phyloP scores from a whole-genome alignment of 2,888 invertebrate genomes.

The Drosophila atripex region DNA sequence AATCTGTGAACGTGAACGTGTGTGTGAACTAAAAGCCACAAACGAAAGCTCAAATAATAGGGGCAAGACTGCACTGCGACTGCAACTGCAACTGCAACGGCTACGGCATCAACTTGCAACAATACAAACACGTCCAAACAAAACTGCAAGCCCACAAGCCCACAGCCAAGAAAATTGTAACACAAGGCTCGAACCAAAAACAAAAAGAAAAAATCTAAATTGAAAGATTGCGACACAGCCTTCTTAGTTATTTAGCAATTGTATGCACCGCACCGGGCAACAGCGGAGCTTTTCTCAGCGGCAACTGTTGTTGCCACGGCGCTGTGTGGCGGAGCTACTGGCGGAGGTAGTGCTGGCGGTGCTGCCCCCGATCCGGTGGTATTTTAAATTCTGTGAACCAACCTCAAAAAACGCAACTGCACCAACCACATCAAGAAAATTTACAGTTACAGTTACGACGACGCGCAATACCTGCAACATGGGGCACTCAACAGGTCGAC shows the following conservation, averaged over 20 bases:
- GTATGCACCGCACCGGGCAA: constrained; percentile 29
- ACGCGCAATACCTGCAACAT: constrained; percentile 69
- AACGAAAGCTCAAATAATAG: constrained; percentile 52
- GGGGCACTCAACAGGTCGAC: constrained; percentile 74
- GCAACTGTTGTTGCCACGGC: constrained; percentile 16
- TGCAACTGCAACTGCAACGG: constrained; percentile 1
- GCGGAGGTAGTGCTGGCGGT: constrained; percentile 9
- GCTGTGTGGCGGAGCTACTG: constrained; percentile 35
- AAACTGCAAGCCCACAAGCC: constrained; percentile 22
- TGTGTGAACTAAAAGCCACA: constrained; percentile 40
- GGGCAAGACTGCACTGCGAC: constrained; percentile 19
- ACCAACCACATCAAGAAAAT: constrained; percentile 58
- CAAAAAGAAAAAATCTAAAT: constrained; percentile 63
- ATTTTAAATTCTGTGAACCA: constrained; percentile 73
- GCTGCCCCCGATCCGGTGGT: constrained; percentile 41
- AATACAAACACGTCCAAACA: constrained; percentile 45
- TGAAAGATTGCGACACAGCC: constrained; percentile 71
- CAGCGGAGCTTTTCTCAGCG: constrained; percentile 43
- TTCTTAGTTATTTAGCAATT: constrained; percentile 51
- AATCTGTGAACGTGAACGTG: constrained; percentile 52
- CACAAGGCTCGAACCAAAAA: constrained; percentile 54
- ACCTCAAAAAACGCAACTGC: constrained; percentile 60
- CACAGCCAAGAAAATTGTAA: constrained; percentile 59
- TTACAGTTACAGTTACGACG: constrained; percentile 69
- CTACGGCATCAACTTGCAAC: constrained; percentile 30